Evolutionary conservation across 2,888 invertebrate species (phyloP).

Genomic region (Pedicia rivosa): DNA sequence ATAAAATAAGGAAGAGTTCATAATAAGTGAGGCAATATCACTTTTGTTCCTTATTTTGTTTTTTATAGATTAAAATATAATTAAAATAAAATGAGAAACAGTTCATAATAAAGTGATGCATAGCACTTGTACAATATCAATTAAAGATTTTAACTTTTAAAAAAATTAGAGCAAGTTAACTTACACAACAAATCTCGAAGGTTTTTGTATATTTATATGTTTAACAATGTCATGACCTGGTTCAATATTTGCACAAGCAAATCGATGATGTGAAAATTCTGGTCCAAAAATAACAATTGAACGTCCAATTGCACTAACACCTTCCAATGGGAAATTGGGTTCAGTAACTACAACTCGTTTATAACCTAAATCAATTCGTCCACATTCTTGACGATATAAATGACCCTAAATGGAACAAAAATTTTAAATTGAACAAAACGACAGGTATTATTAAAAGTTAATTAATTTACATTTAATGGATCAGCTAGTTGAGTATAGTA

Average conservation of each 20-base stretch:
- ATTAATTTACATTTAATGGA: constrained; percentile 53
- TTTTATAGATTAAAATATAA: too few relatives aligned
- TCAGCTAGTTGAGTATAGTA: constrained; percentile 79
- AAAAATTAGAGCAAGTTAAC: too few relatives aligned
- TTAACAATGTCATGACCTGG: constrained; percentile 83
- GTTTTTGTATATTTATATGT: constrained; percentile 72
- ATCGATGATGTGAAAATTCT: constrained; percentile 49
- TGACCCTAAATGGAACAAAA: constrained; percentile 66
- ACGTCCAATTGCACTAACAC: constrained; percentile 63
- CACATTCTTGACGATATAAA: constrained; percentile 74
- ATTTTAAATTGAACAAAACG: too few relatives aligned
- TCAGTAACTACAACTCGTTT: constrained; percentile 65
- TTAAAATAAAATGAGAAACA: too few relatives aligned
- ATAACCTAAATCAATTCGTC: constrained; percentile 60
- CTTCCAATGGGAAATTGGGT: constrained; percentile 74
- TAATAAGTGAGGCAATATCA: too few relatives aligned
- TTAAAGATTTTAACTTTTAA: too few relatives aligned
- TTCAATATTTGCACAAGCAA: constrained; percentile 83
- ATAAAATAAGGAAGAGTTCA: too few relatives aligned
- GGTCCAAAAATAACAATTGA: constrained; percentile 74
- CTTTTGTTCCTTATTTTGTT: too few relatives aligned
- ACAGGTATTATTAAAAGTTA: constrained; percentile 1
- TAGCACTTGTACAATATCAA: too few relatives aligned
- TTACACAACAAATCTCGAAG: constrained; percentile 78
- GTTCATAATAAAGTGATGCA: too few relatives aligned